Evolutionary conservation across 2,113 vertebrate genomes (phyloP), one percentile per base, ranked within the genome.

Genomic region (Coreoperca whiteheadi): DNA sequence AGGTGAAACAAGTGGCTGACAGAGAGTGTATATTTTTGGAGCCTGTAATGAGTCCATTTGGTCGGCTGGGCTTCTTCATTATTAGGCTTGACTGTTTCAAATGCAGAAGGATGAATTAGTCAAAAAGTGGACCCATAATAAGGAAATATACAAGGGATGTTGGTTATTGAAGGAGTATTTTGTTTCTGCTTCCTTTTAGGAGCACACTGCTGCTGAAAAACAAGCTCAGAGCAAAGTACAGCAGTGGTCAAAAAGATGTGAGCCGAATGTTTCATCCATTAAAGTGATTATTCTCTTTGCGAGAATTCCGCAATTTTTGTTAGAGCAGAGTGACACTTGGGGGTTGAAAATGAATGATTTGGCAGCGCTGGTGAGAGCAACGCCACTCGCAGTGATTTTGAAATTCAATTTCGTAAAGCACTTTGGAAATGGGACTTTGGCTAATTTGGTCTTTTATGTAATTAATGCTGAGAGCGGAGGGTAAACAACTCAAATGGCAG

Each of bases 1-100:
- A 70, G 79, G 83, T 85, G 83, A 91, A 91, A 71, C 81, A 66
- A 83, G 82, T 77, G 75, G 83, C 81, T 83, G 86, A 82, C 74
- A 67, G 89, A 77, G 51, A 11, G 16, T 2, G 70, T 48, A 1
- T 85, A 90, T 92, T 87, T 86, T 30, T 92, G 86, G 84, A 85
- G 56, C 60, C 20, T 68, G 56, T 76, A 71, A 82, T 90, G 46
- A 70, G 64, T 87, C 66, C 78, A 66, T 77, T 85, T 53, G 80
- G 21, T 66, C 48, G 34, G 75, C 63, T 63, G 23, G n/a, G 16
- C n/a, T 37, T 66, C 41, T 57, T 43, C 53, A 6, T 23, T 51
- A 34, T 70, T 60, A 20, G 20, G 8, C 21, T n/a, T 28, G 10
- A n/a, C 46, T 64, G 23, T 69, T 68, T 69, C 34, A 75, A 16